These are phyloP conservation scores for Noctilio leporinus DNA, from an alignment of 2,113 vertebrate genomes.

Conservation along the genomic window DNA sequence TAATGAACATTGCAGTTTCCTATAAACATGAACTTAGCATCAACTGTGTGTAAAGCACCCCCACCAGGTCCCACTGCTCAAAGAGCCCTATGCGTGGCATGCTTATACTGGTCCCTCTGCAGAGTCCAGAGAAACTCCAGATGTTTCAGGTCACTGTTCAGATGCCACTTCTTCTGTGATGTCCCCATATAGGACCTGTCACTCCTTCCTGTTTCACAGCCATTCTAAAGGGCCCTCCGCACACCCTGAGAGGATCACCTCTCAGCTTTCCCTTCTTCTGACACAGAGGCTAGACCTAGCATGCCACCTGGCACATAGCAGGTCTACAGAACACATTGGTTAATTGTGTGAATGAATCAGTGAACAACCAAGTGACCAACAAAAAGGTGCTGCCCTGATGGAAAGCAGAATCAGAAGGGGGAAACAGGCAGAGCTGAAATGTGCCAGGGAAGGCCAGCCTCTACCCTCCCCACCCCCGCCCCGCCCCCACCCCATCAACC, in stretches of 20 bases:
- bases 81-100: not conserved
- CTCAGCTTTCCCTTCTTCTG: not conserved
- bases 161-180: not conserved
- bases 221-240: not conserved
- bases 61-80: not conserved
- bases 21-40: not conserved
- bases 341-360: not conserved
- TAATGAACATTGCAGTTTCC: not conserved
- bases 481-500: not conserved
- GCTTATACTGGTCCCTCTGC: not conserved
- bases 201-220: not conserved
- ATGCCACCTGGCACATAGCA: not conserved
- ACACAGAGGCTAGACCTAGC: not conserved
- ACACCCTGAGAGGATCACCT: too few species aligned
- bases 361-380: not conserved
- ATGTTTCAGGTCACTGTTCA: not conserved
- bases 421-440: not conserved
- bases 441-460: not conserved
- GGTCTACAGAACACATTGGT: not conserved
- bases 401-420: not conserved
- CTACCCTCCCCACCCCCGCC: too few species aligned
- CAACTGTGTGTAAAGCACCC: not conserved
- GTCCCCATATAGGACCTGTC: not conserved
- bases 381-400: not conserved
- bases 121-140: not conserved